phyloP scores from a whole-genome alignment of 1,140 invertebrate genomes.

The silkworm (Bombyx mori) region DNA sequence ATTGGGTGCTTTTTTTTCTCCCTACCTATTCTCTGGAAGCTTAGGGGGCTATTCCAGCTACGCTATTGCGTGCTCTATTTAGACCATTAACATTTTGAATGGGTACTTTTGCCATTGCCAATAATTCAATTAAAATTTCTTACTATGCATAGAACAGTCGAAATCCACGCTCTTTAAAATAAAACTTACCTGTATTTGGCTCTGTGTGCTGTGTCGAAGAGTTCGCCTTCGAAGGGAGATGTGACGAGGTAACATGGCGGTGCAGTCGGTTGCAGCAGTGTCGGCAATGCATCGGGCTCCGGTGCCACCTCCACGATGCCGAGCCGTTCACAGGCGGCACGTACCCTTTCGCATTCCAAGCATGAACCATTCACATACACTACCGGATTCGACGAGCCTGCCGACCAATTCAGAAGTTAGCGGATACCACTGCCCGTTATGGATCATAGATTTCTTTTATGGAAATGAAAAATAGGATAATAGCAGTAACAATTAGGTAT shows the following conservation, averaged over 20 bases:
- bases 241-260: slow-evolving; percentile 56
- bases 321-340: slow-evolving; percentile 55
- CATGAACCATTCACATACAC: slow-evolving; percentile 56
- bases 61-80: too few species aligned
- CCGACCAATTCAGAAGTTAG: background rate
- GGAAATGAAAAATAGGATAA: too few species aligned
- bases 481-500: too few species aligned
- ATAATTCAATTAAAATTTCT: too few species aligned
- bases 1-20: too few species aligned
- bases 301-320: slow-evolving; percentile 44
- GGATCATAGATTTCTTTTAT: too few species aligned
- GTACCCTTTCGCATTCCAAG: slow-evolving; percentile 57
- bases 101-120: too few species aligned
- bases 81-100: too few species aligned
- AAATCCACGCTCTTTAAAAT: background rate
- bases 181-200: slow-evolving; percentile 58
- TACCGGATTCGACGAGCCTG: slow-evolving; percentile 49
- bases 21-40: too few species aligned
- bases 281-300: slow-evolving; percentile 38
- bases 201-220: slow-evolving; percentile 60
- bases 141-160: too few species aligned
- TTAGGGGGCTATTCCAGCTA: too few species aligned
- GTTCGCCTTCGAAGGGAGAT: slow-evolving; percentile 47
- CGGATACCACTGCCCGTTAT: too few species aligned
- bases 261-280: slow-evolving; percentile 36